Base-by-base conservation (phyloP, 2,888 invertebrate genomes). In the Microdon myrmicae region DNA sequence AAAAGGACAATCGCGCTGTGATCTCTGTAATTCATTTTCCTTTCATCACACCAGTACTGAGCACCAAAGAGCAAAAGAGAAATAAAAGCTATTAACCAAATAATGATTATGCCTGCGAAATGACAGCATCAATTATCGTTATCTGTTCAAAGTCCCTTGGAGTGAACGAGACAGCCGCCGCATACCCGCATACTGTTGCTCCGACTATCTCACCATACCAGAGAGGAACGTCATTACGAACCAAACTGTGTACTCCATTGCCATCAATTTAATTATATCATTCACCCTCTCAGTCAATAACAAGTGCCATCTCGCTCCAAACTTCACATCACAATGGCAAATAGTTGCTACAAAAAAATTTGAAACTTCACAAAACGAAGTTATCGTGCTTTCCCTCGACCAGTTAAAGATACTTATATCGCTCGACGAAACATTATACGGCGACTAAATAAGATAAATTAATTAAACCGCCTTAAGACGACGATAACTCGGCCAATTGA, bases 241-340 rank as follows among this genome's bases (percentile, higher is more conserved):
- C 47, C 35, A 55, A 53, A 43, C 68, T 68, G 60, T 64, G 55
- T 58, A 56, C 49, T 56, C 64, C 66, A 70, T 69, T 69, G 68
- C 69, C 68, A 71, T 71, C 70, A 70, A 53, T 70, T 59, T 69
- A 71, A 71, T 71, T 71, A 71, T 70, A 71, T 71, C 70, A 71
- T 71, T 70, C 66, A 67, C 28, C 6, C n/a, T 37, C 17, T 37
- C 28, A 13, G 16, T 25, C 32, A 7, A 17, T 37, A 31, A 22
- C 34, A 17, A 26, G 7, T 37, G 35, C 35, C 20, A 41, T 39
- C 38, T 34, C 60, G 32, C 55, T 48, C 45, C 54, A 26, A 64
- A 64, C 58, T 64, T 47, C 64, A 53, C 53, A 41, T 47, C 51
- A 64, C 64, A 58, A 58, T 23, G 34, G 37, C 51, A 35, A 37